Evolutionary conservation across 2,888 invertebrate species (phyloP).

Genomic region (Drosophila ustulata): DNA sequence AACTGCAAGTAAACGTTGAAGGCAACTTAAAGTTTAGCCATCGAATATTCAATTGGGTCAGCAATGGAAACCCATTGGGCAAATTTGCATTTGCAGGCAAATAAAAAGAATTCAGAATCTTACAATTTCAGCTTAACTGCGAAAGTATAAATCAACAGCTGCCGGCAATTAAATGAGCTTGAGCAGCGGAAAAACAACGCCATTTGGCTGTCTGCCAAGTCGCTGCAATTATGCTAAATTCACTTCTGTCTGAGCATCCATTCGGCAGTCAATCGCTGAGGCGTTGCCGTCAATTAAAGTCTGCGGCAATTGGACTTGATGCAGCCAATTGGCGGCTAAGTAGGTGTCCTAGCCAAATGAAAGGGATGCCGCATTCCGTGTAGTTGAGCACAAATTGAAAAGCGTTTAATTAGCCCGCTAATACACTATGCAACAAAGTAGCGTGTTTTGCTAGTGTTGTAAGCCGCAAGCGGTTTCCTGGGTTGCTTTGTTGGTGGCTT

Average conservation of each 20-base stretch:
- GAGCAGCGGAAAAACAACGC: slow-evolving; percentile 54
- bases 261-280: slow-evolving; percentile 8
- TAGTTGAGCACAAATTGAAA: slow-evolving; percentile 38
- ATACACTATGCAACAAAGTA: background rate
- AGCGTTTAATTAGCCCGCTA: slow-evolving; percentile 41
- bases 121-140: background rate
- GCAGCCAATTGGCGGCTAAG: slow-evolving; percentile 29
- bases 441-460: background rate
- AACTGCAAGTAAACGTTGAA: slow-evolving; percentile 7
- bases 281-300: slow-evolving; percentile 28
- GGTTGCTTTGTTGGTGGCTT: slow-evolving; percentile 4
- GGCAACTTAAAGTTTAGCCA: slow-evolving; percentile 18
- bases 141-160: slow-evolving; percentile 45
- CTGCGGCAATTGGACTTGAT: slow-evolving; percentile 23
- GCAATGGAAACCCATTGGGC: slow-evolving; percentile 23
- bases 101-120: background rate
- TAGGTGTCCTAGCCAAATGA: slow-evolving; percentile 9
- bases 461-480: background rate
- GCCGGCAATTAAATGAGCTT: slow-evolving; percentile 49
- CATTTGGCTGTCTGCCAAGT: slow-evolving; percentile 68
- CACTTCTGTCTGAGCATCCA: background rate
- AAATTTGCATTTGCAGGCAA: slow-evolving; percentile 38
- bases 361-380: slow-evolving; percentile 5
- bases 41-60: slow-evolving; percentile 41
- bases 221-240: slow-evolving; percentile 57